These are phyloP conservation scores for Plestiodon gilberti DNA, from an alignment of 2,113 vertebrate species.

Conservation along the genomic window DNA sequence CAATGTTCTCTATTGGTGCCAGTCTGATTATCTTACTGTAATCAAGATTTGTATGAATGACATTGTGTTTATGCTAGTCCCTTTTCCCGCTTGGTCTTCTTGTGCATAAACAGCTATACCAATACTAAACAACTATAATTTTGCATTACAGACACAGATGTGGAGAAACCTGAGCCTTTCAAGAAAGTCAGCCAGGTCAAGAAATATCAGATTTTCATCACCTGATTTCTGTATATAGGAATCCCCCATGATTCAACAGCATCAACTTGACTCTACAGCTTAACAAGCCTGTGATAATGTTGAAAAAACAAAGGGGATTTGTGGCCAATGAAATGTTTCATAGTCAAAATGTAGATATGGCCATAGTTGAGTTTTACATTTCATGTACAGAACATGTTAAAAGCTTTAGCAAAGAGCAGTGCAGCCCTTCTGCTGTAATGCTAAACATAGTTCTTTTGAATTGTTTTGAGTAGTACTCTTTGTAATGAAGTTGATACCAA, in stretches of 20 bases:
- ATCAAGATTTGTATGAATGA: slow-evolving; percentile 74
- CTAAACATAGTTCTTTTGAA: not conserved
- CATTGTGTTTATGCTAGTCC: slow-evolving; percentile 74
- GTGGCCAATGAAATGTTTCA: not conserved
- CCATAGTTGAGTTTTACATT: not conserved
- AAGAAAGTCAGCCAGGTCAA: slow-evolving; percentile 48
- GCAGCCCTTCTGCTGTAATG: not conserved
- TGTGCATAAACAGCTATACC: slow-evolving; percentile 72
- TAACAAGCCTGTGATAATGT: slow-evolving; percentile 1
- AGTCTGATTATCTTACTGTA: slow-evolving; percentile 70
- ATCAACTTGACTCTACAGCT: not conserved
- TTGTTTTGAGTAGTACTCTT: not conserved
- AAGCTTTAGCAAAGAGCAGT: not conserved
- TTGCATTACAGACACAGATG: slow-evolving; percentile 68
- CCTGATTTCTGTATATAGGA: not conserved
- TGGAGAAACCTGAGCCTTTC: slow-evolving; percentile 53
- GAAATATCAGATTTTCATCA: slow-evolving; percentile 63
- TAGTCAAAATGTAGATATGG: not conserved
- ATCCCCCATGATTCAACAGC: not conserved
- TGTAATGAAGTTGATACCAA: not conserved
- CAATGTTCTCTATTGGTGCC: slow-evolving; percentile 57
- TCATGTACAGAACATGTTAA: not conserved
- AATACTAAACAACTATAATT: slow-evolving; percentile 67
- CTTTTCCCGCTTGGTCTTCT: slow-evolving; percentile 71
- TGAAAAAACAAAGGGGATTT: not conserved